These are phyloP conservation scores for Apodemia mormo DNA, from an alignment of 2,888 invertebrate species.

Conservation along the genomic window DNA sequence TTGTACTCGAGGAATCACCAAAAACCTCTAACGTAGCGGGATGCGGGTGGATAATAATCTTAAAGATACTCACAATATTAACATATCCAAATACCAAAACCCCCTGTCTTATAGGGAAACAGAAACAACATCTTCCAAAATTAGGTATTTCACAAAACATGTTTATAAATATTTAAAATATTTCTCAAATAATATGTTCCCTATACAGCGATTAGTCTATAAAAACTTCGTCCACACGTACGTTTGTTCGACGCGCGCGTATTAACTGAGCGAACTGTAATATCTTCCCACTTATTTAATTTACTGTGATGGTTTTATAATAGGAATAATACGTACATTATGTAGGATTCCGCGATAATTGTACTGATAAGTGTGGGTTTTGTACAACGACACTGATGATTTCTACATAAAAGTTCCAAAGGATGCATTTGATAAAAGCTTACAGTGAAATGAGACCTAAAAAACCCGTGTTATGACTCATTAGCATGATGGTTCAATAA, in stretches of 20 bases:
- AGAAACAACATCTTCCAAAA: slow-evolving; percentile 63
- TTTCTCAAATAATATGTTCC: too few relatives aligned
- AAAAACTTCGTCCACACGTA: not conserved
- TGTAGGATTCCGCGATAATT: not conserved
- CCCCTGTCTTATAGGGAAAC: slow-evolving; percentile 62
- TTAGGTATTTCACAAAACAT: slow-evolving; percentile 64
- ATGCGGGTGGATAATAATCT: not conserved
- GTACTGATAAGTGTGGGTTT: not conserved
- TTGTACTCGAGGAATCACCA: too few relatives aligned
- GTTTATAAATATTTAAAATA: slow-evolving; percentile 22
- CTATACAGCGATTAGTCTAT: too few relatives aligned
- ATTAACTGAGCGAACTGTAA: not conserved
- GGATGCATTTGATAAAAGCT: not conserved
- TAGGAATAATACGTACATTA: not conserved
- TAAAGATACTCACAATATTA: slow-evolving; percentile 55
- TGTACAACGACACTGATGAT: not conserved
- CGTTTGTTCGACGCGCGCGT: not conserved
- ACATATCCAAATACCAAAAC: slow-evolving; percentile 60
- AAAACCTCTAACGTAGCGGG: too few relatives aligned
- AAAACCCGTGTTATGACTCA: too few relatives aligned
- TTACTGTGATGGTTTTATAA: not conserved
- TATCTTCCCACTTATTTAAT: slow-evolving; percentile 1
- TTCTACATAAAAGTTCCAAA: not conserved
- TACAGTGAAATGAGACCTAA: not conserved
- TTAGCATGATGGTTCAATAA: too few relatives aligned